These are phyloP conservation scores for Drosophila affinis DNA, from an alignment of 2,888 invertebrate species.

Conservation along the genomic window DNA sequence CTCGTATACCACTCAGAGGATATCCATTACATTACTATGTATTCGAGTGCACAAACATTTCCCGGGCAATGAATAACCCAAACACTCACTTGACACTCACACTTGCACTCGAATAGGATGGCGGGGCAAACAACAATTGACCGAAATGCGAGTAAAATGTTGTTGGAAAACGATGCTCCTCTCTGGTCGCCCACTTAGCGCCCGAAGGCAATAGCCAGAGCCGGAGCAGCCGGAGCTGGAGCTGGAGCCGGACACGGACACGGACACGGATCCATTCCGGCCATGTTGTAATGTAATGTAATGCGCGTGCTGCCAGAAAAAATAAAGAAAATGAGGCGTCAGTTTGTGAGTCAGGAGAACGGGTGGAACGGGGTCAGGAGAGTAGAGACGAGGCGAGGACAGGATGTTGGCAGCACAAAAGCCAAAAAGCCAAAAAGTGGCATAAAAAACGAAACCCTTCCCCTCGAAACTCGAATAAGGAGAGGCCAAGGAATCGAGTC, in stretches of 20 bases:
- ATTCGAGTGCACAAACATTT: slow-evolving; percentile 6
- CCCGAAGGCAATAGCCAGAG: slow-evolving; percentile 24
- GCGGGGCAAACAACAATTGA: slow-evolving; percentile 22
- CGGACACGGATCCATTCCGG: slow-evolving; percentile 30
- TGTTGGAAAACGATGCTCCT: slow-evolving; percentile 35
- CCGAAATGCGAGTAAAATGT: slow-evolving; percentile 46
- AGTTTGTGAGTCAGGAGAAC: not conserved
- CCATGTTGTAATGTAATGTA: slow-evolving; percentile 67
- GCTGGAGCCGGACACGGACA: slow-evolving; percentile 12
- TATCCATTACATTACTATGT: slow-evolving; percentile 21
- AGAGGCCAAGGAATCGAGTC: slow-evolving; percentile 21
- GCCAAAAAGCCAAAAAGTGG: slow-evolving; percentile 54
- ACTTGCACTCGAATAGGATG: slow-evolving; percentile 21
- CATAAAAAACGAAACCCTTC: slow-evolving; percentile 13
- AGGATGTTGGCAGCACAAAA: slow-evolving; percentile 52
- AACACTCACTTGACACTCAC: slow-evolving; percentile 57
- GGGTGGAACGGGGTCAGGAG: not conserved
- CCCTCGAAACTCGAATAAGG: not conserved
- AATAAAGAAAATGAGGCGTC: slow-evolving; percentile 60
- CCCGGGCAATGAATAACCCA: slow-evolving; percentile 26
- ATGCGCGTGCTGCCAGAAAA: slow-evolving; percentile 69
- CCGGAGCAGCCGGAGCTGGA: not conserved
- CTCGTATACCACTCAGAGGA: slow-evolving; percentile 11
- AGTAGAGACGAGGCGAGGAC: not conserved
- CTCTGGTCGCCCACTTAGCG: slow-evolving; percentile 1